Base-by-base conservation (phyloP, 2,888 invertebrate species). In the Brachypalpus laphriformis region DNA sequence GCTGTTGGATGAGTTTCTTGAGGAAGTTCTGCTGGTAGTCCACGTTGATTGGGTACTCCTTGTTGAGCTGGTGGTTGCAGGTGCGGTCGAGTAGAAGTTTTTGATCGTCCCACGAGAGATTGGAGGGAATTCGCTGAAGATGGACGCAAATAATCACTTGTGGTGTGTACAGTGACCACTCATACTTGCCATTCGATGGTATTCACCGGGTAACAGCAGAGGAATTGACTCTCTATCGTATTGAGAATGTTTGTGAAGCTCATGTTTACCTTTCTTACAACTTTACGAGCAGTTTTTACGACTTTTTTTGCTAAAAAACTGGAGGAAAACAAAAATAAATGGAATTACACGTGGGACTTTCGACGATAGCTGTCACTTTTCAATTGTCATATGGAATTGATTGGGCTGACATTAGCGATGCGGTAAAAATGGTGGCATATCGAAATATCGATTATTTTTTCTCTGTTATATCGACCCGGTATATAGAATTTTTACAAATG, bases 11-110 rank as follows among this genome's bases (percentile, higher is more conserved):
- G 1, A 96, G 87, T 85, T 92, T 92, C 90, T 95, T 96, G 9
- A 96, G 91, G 91, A 96, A 96, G 31, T 93, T 91, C 89, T 93
- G 93, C 86, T 94, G 93, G 90, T 96, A 96, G 40, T 93, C 92
- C 47, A 90, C 89, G 87, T 94, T 95, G 4, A 95, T 88, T 1
- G 96, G 96, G 91, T 93, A 94, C 81, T 93, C 92, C 88, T 93
- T 90, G 77, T 95, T 91, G 40, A 94, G 88, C 6, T 92, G 87
- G 87, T 92, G 93, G 47, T 93, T 91, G 8, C 95, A 91, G 9
- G 96, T 96, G 54, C 90, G 90, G 14, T 93, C 90, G 9, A 96
- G 88, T 63, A 96, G 92, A 54, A 88, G 87, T 87, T 93, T 92
- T 90, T 96, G 96, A 63, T 91, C 90, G n/a, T 92, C 91, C 93